phyloP scores from a whole-genome alignment of 2,797 vertebrate species.

The Mycteria americana region DNA sequence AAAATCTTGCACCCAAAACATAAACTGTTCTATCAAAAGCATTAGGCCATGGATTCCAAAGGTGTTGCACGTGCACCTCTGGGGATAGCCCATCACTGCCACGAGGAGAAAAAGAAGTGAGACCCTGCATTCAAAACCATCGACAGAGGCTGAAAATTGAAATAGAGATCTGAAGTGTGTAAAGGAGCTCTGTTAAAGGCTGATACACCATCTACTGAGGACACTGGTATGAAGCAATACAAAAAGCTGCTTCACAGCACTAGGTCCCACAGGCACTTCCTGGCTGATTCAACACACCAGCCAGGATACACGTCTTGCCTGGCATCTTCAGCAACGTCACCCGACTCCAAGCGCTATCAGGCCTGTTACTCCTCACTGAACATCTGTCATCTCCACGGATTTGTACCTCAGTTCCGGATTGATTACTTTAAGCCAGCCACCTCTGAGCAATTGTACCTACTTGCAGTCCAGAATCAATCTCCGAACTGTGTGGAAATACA shows the following conservation, averaged over 20 bases:
- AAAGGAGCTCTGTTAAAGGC: neutral
- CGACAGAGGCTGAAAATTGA: neutral
- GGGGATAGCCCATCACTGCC: neutral
- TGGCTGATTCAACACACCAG: neutral
- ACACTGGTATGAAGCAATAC: neutral
- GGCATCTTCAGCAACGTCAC: neutral
- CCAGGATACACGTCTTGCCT: neutral
- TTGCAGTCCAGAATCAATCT: neutral
- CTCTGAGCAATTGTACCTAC: neutral
- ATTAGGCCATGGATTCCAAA: neutral
- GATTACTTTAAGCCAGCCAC: neutral
- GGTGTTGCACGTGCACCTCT: neutral
- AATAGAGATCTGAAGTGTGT: neutral
- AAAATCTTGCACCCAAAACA: neutral
- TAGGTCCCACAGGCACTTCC: neutral
- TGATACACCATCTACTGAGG: neutral
- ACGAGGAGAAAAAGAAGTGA: neutral
- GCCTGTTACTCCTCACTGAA: neutral
- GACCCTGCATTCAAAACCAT: neutral
- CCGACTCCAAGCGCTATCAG: neutral
- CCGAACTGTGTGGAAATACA: neutral
- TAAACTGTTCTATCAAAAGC: neutral
- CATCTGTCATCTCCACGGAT: fast-evolving
- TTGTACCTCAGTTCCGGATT: neutral
- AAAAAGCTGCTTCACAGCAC: neutral